Base-by-base conservation (phyloP, 2,113 vertebrate genomes). In the Nibea albiflora region DNA sequence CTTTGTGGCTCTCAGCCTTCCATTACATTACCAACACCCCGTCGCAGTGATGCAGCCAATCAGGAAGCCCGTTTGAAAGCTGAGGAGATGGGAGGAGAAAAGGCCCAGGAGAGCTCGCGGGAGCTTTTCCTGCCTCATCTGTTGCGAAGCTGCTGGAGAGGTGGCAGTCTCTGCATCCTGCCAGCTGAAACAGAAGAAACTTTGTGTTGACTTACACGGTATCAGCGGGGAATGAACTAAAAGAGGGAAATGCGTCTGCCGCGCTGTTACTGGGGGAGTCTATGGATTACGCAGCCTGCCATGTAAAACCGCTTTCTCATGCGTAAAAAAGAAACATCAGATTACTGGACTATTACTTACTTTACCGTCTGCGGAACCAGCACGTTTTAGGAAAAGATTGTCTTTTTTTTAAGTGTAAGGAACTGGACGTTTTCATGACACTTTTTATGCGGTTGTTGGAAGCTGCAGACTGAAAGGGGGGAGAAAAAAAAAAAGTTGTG, bases 1-100 rank as follows among this genome's bases (percentile, higher is more conserved):
- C 35, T 39, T n/a, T 20, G 17, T 65, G 50, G 35, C n/a, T 31
- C 19, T 49, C 56, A 22, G 46, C 11, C 35, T 14, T 44, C 14
- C 50, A 63, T 63, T 47, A 58, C 57, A 52, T 56, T 79, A 10
- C 77, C 42, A 4, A 1, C 39, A 46, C 19, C 31, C 17, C 52
- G 74, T 73, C 63, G 60, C 8, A 46, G 5, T 42, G 89, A 86
- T 85, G 87, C 87, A 92, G 88, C 93, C 94, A 94, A 94, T 94
- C 92, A 85, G 2, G 14, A 16, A 17, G 70, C 63, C 6, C 0
- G 44, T 3, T 1, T 72, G 75, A 83, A 80, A 85, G 61, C 77
- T 61, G 86, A 90, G 80, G 53, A 73, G 85, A 70, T 85, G 89
- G 89, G 91, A 89, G 88, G 90, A 88, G 90, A 69, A 87, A 89